phyloP scores from a whole-genome alignment of 2,888 invertebrate species.

The Aelia acuminata region DNA sequence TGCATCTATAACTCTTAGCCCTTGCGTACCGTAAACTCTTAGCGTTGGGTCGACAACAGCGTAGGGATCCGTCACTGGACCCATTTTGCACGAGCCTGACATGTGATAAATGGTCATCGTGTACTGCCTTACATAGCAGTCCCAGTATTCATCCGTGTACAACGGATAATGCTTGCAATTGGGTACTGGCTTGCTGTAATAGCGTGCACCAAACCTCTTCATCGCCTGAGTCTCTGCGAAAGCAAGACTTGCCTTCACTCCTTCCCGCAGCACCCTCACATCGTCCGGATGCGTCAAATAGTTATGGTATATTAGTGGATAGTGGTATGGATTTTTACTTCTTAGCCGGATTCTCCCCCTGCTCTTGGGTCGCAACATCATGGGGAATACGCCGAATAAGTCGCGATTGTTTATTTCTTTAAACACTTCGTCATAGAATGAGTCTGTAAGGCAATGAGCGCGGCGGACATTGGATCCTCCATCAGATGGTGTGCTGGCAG shows the following conservation, averaged over 20 bases:
- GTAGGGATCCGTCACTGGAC: constrained; percentile 80
- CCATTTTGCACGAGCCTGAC: constrained; percentile 90
- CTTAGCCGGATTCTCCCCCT: constrained; percentile 83
- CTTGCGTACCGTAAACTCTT: constrained; percentile 82
- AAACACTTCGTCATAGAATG: constrained; percentile 84
- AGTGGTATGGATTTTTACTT: constrained; percentile 78
- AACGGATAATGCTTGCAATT: constrained; percentile 85
- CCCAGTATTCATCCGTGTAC: constrained; percentile 90
- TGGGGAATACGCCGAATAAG: constrained; percentile 86
- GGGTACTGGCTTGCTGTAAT: constrained; percentile 81
- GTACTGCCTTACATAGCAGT: constrained; percentile 85
- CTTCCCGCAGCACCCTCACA: constrained; percentile 85
- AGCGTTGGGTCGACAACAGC: constrained; percentile 87
- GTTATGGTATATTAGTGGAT: constrained; percentile 92
- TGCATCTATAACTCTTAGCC: constrained; percentile 87
- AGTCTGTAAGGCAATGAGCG: constrained; percentile 86
- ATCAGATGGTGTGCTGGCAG: constrained; percentile 85
- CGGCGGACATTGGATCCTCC: constrained; percentile 81
- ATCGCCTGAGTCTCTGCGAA: constrained; percentile 72
- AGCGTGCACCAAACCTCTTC: constrained; percentile 83
- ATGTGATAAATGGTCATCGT: constrained; percentile 91
- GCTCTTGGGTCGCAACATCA: constrained; percentile 91
- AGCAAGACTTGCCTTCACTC: constrained; percentile 87
- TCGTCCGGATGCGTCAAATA: constrained; percentile 91
- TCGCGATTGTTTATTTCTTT: constrained; percentile 80